Percentiles rank a stretch among this genome's conserved stretches.
These are phyloP conservation scores for Drosophila fulvimacula DNA, from an alignment of 2,888 invertebrate genomes.

Conservation along the genomic window DNA sequence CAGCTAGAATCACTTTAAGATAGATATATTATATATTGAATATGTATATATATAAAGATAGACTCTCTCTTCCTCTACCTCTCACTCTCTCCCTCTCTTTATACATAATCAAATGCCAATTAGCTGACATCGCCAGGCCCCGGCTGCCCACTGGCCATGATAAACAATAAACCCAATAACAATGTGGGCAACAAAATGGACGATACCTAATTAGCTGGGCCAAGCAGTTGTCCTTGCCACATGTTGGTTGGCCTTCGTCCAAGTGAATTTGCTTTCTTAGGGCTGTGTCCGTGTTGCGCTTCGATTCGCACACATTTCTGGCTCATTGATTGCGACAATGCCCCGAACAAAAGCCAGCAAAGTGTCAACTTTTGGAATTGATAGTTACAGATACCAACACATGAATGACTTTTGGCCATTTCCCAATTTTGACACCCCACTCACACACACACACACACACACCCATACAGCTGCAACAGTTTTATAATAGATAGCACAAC, in stretches of 20 bases:
- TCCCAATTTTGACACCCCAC: slow-evolving; percentile 18
- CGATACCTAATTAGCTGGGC: slow-evolving; percentile 45
- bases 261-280: slow-evolving; percentile 32
- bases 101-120: slow-evolving; percentile 70
- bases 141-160: slow-evolving; percentile 5
- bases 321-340: slow-evolving; percentile 62
- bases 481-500: slow-evolving; percentile 7
- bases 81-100: slow-evolving; percentile 20
- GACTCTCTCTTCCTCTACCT: background rate
- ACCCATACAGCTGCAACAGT: background rate
- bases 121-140: slow-evolving; percentile 51
- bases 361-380: slow-evolving; percentile 70
- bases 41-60: background rate
- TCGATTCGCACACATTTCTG: slow-evolving; percentile 57
- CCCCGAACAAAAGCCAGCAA: slow-evolving; percentile 60
- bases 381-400: slow-evolving; percentile 59
- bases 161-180: slow-evolving; percentile 31
- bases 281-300: slow-evolving; percentile 12
- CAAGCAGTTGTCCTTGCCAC: slow-evolving; percentile 18
- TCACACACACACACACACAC: background rate
- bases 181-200: slow-evolving; percentile 15
- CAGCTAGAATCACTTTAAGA: slow-evolving; percentile 1
- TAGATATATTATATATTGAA: slow-evolving; percentile 1
- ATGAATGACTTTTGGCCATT: slow-evolving; percentile 32
- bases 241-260: slow-evolving; percentile 20